Evolutionary conservation across 2,797 vertebrate genomes (phyloP), one percentile per base, ranked within the genome.

Genomic region (Halcyon leucocephala): DNA sequence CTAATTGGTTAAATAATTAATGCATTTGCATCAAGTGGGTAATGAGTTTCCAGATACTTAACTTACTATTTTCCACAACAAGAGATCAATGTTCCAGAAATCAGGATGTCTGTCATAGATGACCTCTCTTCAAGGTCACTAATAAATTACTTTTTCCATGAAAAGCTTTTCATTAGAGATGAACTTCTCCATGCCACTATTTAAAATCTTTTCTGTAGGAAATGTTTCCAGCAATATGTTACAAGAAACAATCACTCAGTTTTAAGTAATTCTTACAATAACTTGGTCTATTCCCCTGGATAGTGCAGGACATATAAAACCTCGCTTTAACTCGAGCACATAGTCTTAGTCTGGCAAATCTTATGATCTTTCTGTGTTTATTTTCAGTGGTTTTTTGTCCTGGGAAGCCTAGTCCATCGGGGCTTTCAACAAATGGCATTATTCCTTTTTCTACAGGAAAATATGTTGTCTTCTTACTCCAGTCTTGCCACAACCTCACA

Each of bases 391-490:
- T 1, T 57, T 86, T 86, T 46, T 77, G 14, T 48, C 54, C 21
- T 33, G 48, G 51, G 55, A 89, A 82, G 8, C 37, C 20, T 51
- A 28, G 17, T 9, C 21, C 4, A 42, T 31, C 11, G 8, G 22
- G 22, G 11, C 21, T 55, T 89, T 84, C 39, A 72, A 39, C 20
- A 60, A 93, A 66, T 41, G 8, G 0, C n/a, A 16, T 49, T 57
- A 7, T 51, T 65, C 12, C 86, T 93, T 67, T 70, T 83, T 66
- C 24, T 83, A n/a, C 26, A 51, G n/a, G n/a, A 77, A 80, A 86
- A 51, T 21, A 33, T 2, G 2, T 48, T 71, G 1, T 70, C 20
- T 1, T 89, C 51, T 39, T 72, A 16, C 11, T 49, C 24, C 0
- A 4, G 57, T 24, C 49, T 88, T 88, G 15, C 42, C 24, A 64